These are phyloP conservation scores for Geococcyx californianus DNA, from an alignment of 2,113 vertebrate genomes.

Conservation along the genomic window DNA sequence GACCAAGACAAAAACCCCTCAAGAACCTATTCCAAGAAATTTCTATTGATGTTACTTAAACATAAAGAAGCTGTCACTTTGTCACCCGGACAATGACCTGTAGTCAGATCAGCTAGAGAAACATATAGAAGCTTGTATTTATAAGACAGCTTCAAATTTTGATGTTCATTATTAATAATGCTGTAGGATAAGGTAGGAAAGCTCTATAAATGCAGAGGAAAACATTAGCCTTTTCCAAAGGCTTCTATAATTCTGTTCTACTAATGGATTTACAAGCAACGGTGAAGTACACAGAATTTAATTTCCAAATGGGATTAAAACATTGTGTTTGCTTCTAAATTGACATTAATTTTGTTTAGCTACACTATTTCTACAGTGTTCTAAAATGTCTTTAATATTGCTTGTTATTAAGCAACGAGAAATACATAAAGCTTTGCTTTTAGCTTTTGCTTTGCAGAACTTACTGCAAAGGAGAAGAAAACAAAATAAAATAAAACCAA, in stretches of 20 bases:
- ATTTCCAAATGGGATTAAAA: not conserved
- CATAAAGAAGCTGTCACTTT: not conserved
- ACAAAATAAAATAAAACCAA: not conserved
- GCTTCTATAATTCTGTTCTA: not conserved
- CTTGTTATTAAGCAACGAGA: not conserved
- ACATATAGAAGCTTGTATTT: not conserved
- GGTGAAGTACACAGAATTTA: not conserved
- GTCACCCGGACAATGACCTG: not conserved
- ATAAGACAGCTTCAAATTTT: not conserved
- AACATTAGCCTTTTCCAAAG: not conserved
- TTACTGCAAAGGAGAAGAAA: not conserved
- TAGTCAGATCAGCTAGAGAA: not conserved
- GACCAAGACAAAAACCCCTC: accelerated
- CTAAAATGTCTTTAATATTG: not conserved
- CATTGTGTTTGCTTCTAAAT: not conserved
- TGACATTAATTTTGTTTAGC: not conserved
- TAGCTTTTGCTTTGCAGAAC: not conserved
- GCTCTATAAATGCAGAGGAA: not conserved
- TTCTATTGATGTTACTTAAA: not conserved
- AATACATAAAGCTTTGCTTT: not conserved
- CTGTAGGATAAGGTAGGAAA: not conserved
- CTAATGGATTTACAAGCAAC: not conserved
- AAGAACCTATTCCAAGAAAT: no score
- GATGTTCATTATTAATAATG: not conserved
- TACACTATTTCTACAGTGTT: not conserved